Percentiles rank a stretch among this genome's conserved stretches.
Evolutionary conservation across 2,797 vertebrate genomes (phyloP).

Genomic region (Melanogrammus aeglefinus): DNA sequence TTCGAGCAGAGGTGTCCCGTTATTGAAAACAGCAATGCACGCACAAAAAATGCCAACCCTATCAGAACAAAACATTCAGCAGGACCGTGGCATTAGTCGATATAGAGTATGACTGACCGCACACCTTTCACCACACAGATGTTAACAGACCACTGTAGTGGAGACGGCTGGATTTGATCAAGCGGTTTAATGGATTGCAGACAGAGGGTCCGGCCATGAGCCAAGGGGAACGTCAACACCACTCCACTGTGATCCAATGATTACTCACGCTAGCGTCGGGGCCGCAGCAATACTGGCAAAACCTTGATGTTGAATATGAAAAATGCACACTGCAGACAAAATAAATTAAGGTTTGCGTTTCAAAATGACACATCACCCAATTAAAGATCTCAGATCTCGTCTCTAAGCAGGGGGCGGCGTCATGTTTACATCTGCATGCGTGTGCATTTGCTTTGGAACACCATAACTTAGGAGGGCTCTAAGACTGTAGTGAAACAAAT

Average conservation of each 20-base stretch:
- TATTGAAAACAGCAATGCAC: not conserved
- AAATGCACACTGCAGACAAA: constrained; percentile 38
- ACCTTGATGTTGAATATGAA: constrained; percentile 25
- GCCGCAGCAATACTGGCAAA: constrained; percentile 41
- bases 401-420: not conserved
- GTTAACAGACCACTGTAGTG: not conserved
- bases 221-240: constrained; percentile 38
- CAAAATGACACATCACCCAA: not conserved
- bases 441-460: not conserved
- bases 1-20: not conserved
- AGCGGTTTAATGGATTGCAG: not conserved
- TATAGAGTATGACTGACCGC: not conserved
- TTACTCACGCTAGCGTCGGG: constrained; percentile 50
- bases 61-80: not conserved
- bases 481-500: not conserved
- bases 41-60: not conserved
- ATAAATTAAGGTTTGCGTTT: not conserved
- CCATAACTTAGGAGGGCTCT: not conserved
- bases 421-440: not conserved
- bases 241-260: constrained; percentile 41
- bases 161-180: not conserved
- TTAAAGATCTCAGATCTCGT: not conserved
- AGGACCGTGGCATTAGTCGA: not conserved
- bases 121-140: not conserved
- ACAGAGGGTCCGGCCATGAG: constrained; percentile 17